phyloP scores from a whole-genome alignment of 2,113 vertebrate species.

The Zeus faber region DNA sequence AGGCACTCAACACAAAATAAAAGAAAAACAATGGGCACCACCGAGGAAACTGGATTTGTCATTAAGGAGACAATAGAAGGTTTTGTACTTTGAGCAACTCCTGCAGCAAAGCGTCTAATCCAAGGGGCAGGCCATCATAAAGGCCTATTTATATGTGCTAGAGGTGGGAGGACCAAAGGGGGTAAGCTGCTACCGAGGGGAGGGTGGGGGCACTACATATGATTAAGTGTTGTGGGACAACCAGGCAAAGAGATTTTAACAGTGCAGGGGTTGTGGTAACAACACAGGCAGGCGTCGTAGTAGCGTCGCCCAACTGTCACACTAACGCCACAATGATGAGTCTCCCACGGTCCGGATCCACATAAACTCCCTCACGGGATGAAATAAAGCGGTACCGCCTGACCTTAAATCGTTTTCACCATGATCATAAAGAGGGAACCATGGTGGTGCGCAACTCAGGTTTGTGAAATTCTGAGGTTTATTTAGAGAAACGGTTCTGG shows the following conservation, averaged over 20 bases:
- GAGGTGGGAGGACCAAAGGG: conserved; percentile 48
- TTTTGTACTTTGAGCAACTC: conserved; percentile 57
- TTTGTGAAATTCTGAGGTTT: no score
- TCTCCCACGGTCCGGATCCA: no score
- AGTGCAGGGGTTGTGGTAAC: conserved; percentile 13
- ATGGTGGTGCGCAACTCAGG: no score
- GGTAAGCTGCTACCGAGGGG: conserved; percentile 48
- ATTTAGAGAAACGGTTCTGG: no score
- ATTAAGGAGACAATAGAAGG: conserved; percentile 45
- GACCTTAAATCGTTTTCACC: no score
- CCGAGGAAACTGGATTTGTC: conserved; percentile 42
- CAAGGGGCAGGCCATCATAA: conserved; percentile 51
- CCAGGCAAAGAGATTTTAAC: conserved; percentile 23
- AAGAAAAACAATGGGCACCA: conserved; percentile 26
- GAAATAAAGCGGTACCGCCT: no score
- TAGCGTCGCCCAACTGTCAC: conserved; percentile 17
- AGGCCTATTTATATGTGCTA: conserved; percentile 59
- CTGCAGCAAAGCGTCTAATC: conserved; percentile 58
- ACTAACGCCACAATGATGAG: no score
- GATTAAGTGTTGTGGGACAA: conserved; percentile 33
- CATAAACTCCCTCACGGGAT: no score
- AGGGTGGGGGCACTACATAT: conserved; percentile 8
- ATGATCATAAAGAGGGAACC: no score
- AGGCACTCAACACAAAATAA: conserved; percentile 13
- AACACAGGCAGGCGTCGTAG: conserved; percentile 20